These are phyloP conservation scores for Neoseiulus cucumeris DNA, from an alignment of 1,140 invertebrate species.

Conservation along the genomic window DNA sequence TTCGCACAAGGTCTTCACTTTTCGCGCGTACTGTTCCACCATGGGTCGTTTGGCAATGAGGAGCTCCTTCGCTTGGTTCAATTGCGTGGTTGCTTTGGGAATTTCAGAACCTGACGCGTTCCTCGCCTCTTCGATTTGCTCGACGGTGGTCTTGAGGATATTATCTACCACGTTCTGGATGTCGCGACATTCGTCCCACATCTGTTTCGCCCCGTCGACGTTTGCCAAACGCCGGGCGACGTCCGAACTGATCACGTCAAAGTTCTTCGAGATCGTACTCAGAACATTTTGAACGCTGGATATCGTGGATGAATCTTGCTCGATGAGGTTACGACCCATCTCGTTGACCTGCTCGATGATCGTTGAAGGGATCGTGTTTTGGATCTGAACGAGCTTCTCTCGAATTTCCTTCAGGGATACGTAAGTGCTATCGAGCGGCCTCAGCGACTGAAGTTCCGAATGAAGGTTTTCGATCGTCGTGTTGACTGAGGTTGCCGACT, in stretches of 20 bases:
- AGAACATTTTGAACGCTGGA: constrained; percentile 53
- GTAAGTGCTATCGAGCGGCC: neutral
- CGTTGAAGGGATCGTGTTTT: constrained; percentile 1
- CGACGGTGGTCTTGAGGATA: constrained; percentile 16
- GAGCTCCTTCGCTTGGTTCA: constrained; percentile 25
- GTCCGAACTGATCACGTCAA: constrained; percentile 50
- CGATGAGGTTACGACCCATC: constrained; percentile 51
- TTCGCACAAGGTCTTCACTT: neutral
- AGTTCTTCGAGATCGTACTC: constrained; percentile 48
- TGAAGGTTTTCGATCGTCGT: constrained; percentile 36
- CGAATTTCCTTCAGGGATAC: neutral
- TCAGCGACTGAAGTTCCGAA: constrained; percentile 19
- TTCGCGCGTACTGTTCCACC: constrained; percentile 12
- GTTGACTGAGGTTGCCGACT: neutral
- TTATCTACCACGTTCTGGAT: constrained; percentile 22
- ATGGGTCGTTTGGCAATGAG: constrained; percentile 3
- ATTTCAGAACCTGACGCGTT: constrained; percentile 11
- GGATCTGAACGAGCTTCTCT: neutral
- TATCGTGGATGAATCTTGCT: constrained; percentile 54
- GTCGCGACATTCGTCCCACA: constrained; percentile 45
- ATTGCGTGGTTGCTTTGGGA: constrained; percentile 22
- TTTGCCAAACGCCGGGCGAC: constrained; percentile 42
- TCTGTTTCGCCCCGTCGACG: constrained; percentile 44
- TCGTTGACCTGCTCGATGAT: constrained; percentile 30
- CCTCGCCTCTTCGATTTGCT: constrained; percentile 3